Evolutionary conservation across 2,797 vertebrate species (phyloP), one percentile per base, ranked within the genome.

Genomic region (Carcharodon carcharias): DNA sequence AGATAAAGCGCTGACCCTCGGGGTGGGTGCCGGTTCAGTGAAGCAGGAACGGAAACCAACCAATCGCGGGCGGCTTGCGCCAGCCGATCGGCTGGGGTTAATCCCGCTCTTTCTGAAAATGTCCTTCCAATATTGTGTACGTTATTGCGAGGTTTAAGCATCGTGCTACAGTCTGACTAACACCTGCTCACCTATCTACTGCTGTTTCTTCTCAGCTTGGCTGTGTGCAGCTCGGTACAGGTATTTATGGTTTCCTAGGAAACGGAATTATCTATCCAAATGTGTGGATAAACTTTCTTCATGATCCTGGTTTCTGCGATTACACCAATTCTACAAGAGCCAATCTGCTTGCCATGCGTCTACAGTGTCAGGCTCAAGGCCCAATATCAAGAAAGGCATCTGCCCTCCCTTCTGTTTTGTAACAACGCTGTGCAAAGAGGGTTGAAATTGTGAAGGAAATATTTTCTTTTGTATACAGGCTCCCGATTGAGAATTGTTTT

Each of bases 191-290:
- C 97, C 96, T 97, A 97, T 58, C 45, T 56, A 45, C 28, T 28
- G 23, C n/a, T 58, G 71, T 80, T 61, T 11, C 7, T 28, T 98
- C 98, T 98, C 98, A 97, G 98, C 98, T 98, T 98, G 98, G 98
- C 98, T 98, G 98, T 98, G 98, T 97, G 97, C 97, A 98, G 98
- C 98, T 98, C 98, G 98, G 97, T 98, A 98, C 98, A 97, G 98
- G 98, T 98, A 98, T 98, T 97, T 98, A 98, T 98, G 98, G 98
- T 99, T 99, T 99, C 99, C 98, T 98, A 99, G 99, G 99, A 99
- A 99, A 99, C 99, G 98, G 98, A 98, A 98, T 93, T 98, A 98
- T 98, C 98, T 98, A 98, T 98, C 98, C 98, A 98, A 98, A 98
- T 98, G 97, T 98, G 98, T 98, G 98, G 98, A 98, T 98, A 98